Evolutionary conservation across 2,888 invertebrate genomes (phyloP).

Genomic region (Megamerina dolium): DNA sequence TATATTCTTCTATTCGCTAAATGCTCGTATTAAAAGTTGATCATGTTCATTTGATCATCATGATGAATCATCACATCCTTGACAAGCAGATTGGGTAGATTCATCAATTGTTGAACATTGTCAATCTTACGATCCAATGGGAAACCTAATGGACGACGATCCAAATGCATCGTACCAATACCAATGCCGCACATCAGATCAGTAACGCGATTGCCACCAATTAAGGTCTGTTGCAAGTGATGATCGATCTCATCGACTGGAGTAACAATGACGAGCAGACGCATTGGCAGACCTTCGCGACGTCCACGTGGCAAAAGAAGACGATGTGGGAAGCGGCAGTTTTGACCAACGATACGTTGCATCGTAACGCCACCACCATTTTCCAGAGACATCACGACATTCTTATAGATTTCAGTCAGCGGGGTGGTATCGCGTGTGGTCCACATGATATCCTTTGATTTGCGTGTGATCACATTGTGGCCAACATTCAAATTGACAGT

Average conservation of each 20-base stretch:
- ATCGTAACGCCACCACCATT: slow-evolving; percentile 45
- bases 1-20: not conserved
- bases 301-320: slow-evolving; percentile 60
- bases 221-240: not conserved
- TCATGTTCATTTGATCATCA: slow-evolving; percentile 23
- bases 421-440: slow-evolving; percentile 56
- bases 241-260: slow-evolving; percentile 38
- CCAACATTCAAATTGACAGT: slow-evolving; percentile 54
- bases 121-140: slow-evolving; percentile 33
- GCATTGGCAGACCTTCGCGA: slow-evolving; percentile 57
- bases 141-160: slow-evolving; percentile 31
- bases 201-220: not conserved
- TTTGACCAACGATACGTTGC: slow-evolving; percentile 33
- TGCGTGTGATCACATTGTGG: slow-evolving; percentile 40
- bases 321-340: slow-evolving; percentile 58
- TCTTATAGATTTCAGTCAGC: slow-evolving; percentile 48
- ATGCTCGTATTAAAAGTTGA: no score
- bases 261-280: slow-evolving; percentile 56
- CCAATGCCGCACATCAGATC: slow-evolving; percentile 22
- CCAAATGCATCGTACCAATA: slow-evolving; percentile 21
- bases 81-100: slow-evolving; percentile 30
- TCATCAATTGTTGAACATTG: slow-evolving; percentile 23
- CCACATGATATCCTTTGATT: slow-evolving; percentile 36
- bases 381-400: slow-evolving; percentile 45
- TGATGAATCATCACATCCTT: slow-evolving; percentile 34